Evolutionary conservation across 2,113 vertebrate species (phyloP).

Genomic region (Gymnorhina tibicen): DNA sequence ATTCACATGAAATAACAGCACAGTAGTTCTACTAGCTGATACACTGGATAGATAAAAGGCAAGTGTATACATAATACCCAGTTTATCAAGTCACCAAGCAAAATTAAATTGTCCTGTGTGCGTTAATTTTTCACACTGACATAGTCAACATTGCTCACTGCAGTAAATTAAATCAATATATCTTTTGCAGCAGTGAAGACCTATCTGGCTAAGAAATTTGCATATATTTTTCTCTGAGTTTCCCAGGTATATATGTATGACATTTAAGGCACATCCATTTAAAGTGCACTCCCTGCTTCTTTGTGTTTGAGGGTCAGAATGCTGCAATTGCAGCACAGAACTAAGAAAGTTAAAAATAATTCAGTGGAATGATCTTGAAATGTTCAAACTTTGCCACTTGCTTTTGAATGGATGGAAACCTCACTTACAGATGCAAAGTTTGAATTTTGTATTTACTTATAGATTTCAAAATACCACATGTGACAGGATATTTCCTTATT

Average conservation of each 20-base stretch:
- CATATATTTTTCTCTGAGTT: not conserved
- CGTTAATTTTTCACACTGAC: not conserved
- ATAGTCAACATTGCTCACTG: not conserved
- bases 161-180: not conserved
- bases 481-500: conserved; percentile 58
- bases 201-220: not conserved
- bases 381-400: not conserved
- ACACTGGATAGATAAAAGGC: not conserved
- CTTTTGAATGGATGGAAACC: not conserved
- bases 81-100: not conserved
- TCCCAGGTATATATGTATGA: not conserved
- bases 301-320: not conserved
- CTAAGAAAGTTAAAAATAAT: not conserved
- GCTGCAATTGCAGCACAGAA: not conserved
- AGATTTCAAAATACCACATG: conserved; percentile 33
- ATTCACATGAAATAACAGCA: not conserved
- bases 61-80: not conserved
- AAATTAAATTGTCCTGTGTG: not conserved
- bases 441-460: not conserved
- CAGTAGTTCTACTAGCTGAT: not conserved
- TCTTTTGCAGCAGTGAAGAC: not conserved
- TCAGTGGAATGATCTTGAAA: not conserved
- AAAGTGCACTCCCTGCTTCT: not conserved
- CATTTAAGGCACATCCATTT: not conserved
- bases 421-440: not conserved